Conservation (phyloP, 2,888 invertebrate genomes). For the Yponomeuta plumbellus region DNA sequence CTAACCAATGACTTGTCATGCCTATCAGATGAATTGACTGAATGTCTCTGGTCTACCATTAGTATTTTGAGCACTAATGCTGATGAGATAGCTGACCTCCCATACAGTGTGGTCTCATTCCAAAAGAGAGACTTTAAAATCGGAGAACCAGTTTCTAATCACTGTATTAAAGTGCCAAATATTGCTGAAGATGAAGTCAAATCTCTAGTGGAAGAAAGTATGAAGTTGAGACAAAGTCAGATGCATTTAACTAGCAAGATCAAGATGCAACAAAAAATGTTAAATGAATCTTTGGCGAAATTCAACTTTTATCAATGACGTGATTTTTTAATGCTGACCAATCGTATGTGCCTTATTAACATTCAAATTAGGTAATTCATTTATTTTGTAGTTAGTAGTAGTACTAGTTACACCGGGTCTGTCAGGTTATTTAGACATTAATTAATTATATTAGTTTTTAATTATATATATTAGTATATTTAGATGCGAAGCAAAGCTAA, state of each 20-base stretch:
- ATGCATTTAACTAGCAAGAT: slow-evolving; percentile 47
- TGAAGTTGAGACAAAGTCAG: slow-evolving; percentile 55
- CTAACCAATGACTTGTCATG: slow-evolving; percentile 41
- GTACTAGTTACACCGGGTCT: no score
- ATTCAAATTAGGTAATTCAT: slow-evolving; percentile 22
- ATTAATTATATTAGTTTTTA: no score
- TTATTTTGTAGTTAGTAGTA: no score
- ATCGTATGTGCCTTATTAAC: slow-evolving; percentile 2
- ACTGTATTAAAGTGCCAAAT: slow-evolving; percentile 43
- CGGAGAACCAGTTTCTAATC: slow-evolving; percentile 59
- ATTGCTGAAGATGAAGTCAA: slow-evolving; percentile 47
- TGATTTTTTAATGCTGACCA: neutral
- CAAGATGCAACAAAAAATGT: slow-evolving; percentile 48
- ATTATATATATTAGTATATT: no score
- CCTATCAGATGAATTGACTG: slow-evolving; percentile 51
- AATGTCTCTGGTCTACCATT: slow-evolving; percentile 62
- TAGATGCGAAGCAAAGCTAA: no score
- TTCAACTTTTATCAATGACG: slow-evolving; percentile 56
- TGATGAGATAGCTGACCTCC: slow-evolving; percentile 51
- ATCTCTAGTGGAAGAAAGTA: slow-evolving; percentile 62
- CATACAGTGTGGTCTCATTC: slow-evolving; percentile 66
- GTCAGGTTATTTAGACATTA: no score
- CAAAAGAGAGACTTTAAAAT: slow-evolving; percentile 66
- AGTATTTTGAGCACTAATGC: slow-evolving; percentile 53
- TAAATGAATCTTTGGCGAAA: slow-evolving; percentile 48